Conservation (phyloP, 2,797 vertebrate genomes). For the Thripadectes ignobilis region DNA sequence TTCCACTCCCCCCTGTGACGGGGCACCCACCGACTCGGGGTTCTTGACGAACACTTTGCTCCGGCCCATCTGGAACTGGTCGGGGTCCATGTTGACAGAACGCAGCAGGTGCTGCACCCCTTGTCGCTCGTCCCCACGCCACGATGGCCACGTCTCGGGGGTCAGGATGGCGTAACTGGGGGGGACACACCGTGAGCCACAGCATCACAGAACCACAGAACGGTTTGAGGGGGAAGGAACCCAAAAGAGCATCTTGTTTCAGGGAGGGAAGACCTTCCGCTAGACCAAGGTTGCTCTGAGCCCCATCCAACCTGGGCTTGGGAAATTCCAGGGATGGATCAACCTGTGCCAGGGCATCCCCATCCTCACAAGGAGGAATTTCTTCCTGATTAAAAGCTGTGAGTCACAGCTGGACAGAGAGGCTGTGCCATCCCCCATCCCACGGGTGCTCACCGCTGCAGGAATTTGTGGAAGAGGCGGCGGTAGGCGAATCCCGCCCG, state of each 20-base stretch:
- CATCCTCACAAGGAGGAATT: neutral
- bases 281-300: neutral
- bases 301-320: neutral
- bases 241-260: accelerated
- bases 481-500: conserved; percentile 93
- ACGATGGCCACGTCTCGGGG: conserved; percentile 88
- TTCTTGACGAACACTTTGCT: conserved; percentile 95
- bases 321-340: neutral
- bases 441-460: conserved; percentile 81
- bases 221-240: neutral
- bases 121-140: conserved; percentile 88
- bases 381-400: accelerated
- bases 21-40: conserved; percentile 89
- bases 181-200: neutral
- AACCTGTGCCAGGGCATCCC: neutral
- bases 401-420: accelerated
- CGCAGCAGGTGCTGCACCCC: conserved; percentile 91
- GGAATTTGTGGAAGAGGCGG: conserved; percentile 89
- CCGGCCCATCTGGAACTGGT: conserved; percentile 96
- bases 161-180: conserved; percentile 94
- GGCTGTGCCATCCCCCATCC: accelerated
- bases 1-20: too few relatives aligned
- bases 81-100: conserved; percentile 92
- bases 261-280: neutral
- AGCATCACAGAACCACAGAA: too few relatives aligned